phyloP scores from a whole-genome alignment of 2,888 invertebrate species.

The Drosophila rubida region DNA sequence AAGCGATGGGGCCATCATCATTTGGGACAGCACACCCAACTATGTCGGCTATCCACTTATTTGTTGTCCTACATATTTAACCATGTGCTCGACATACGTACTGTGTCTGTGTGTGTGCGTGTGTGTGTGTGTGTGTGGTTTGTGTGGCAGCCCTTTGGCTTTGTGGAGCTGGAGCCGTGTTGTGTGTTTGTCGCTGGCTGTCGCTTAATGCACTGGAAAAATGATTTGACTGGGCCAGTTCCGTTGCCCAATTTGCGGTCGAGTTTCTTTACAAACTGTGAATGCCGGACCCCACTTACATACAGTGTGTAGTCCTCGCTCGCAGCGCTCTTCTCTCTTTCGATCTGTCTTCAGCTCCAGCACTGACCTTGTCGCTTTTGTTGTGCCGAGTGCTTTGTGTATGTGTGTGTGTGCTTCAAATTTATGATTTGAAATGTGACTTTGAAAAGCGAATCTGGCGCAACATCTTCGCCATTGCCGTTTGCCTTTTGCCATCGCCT shows the following conservation, averaged over 20 bases:
- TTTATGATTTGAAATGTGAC: slow-evolving; percentile 75
- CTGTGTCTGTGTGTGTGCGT: neutral
- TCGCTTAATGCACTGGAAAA: slow-evolving; percentile 78
- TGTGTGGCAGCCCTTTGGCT: slow-evolving; percentile 13
- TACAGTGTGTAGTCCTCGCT: neutral
- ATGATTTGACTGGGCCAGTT: slow-evolving; percentile 71
- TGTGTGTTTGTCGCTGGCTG: slow-evolving; percentile 46
- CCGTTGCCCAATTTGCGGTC: slow-evolving; percentile 66
- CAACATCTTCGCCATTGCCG: slow-evolving; percentile 25
- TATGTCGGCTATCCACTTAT: slow-evolving; percentile 45
- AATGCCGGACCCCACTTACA: slow-evolving; percentile 33
- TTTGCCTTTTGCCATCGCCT: slow-evolving; percentile 13
- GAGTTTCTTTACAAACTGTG: slow-evolving; percentile 54
- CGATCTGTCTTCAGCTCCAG: slow-evolving; percentile 3
- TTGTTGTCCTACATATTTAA: slow-evolving; percentile 57
- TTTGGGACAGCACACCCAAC: slow-evolving; percentile 43
- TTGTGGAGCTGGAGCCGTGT: slow-evolving; percentile 3
- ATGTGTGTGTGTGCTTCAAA: slow-evolving; percentile 62
- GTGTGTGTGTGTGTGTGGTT: neutral
- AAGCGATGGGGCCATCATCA: slow-evolving; percentile 63
- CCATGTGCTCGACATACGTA: slow-evolving; percentile 43
- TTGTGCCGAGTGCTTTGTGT: slow-evolving; percentile 39
- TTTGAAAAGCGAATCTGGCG: slow-evolving; percentile 64
- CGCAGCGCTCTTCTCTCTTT: neutral
- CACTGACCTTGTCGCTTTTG: slow-evolving; percentile 37